Base-by-base conservation (phyloP, 2,888 invertebrate species). In the Drosophila subsilvestris region DNA sequence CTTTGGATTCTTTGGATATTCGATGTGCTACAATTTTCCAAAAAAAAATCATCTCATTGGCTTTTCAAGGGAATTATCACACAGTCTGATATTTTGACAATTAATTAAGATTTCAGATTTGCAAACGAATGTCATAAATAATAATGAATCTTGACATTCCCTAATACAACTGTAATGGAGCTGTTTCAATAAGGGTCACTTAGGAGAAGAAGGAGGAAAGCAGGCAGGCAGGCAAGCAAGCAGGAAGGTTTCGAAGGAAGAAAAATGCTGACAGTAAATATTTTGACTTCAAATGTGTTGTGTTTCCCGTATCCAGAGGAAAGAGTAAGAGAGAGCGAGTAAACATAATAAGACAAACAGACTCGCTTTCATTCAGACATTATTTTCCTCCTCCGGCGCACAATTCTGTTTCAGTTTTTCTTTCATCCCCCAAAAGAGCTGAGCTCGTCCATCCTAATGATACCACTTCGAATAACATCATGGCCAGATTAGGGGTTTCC, bases 401-500 rank as follows among this genome's bases (percentile, higher is more conserved):
- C 67, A 76, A 79, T 77, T 80, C 61, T 74, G 73, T 78, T 22
- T 75, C 25, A 25, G 25, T 25, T 6, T 25, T 25, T 25, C 6
- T 25, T 87, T 76, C 78, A 85, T 76, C 86, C 86, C 78, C 74
- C 79, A 61, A 63, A 63, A 27, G 27, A 9, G 27, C 27, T 62
- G 53, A 58, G 56, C 60, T 65, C 65, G 71, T 58, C 65, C 44
- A 74, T 76, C 69, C 79, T 80, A 86, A 88, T 89, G 86, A 88
- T 89, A 82, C 69, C 79, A 83, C 78, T 86, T 86, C 77, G 77
- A 86, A 79, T 77, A 79, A 80, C 79, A 88, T 82, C 87, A 88
- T 87, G 88, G 89, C 81, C 76, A 88, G 90, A 90, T 90, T 89
- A 90, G 89, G 86, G 90, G 89, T 90, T 90, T 90, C 90, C 90